Evolutionary conservation across 1,140 invertebrate species (phyloP).

Genomic region (Cotesia chilonis): DNA sequence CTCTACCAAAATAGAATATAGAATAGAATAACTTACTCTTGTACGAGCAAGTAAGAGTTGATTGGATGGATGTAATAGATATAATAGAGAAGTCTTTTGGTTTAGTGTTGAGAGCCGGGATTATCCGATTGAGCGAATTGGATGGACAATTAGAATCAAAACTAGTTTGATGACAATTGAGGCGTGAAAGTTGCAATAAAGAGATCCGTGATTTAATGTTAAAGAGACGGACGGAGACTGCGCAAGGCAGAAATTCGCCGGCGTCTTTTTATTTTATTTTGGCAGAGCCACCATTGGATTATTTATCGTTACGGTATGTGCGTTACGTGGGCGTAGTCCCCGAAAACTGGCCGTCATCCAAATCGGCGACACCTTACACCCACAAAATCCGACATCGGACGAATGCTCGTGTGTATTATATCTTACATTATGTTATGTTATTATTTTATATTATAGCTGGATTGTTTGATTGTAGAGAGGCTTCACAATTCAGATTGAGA

Average conservation of each 20-base stretch:
- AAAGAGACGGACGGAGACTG: neutral
- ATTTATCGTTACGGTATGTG: conserved; percentile 64
- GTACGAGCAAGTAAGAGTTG: too few species aligned
- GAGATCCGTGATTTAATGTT: conserved; percentile 16
- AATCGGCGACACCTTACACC: conserved; percentile 60
- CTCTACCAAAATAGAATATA: neutral
- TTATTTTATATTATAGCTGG: neutral
- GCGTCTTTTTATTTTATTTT: conserved; percentile 37
- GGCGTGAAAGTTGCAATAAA: conserved; percentile 34
- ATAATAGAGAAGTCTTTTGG: too few species aligned
- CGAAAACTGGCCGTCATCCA: conserved; percentile 54
- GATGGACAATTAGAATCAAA: conserved; percentile 19
- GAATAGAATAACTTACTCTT: neutral
- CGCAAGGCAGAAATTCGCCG: conserved; percentile 34
- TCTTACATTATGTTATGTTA: conserved; percentile 9
- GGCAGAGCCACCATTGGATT: conserved; percentile 55
- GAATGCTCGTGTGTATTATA: conserved; percentile 31
- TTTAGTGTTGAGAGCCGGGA: too few species aligned
- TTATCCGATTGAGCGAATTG: neutral
- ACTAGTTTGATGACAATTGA: conserved; percentile 31
- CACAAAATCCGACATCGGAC: conserved; percentile 54
- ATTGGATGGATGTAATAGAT: too few species aligned
- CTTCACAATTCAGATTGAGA: too few species aligned
- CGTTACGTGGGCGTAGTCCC: conserved; percentile 56
- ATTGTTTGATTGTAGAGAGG: too few species aligned